A percentile compares a stretch with the other conserved stretches of the same genome.
Conservation (phyloP, 1,140 invertebrate genomes). For the Argopecten irradians region DNA sequence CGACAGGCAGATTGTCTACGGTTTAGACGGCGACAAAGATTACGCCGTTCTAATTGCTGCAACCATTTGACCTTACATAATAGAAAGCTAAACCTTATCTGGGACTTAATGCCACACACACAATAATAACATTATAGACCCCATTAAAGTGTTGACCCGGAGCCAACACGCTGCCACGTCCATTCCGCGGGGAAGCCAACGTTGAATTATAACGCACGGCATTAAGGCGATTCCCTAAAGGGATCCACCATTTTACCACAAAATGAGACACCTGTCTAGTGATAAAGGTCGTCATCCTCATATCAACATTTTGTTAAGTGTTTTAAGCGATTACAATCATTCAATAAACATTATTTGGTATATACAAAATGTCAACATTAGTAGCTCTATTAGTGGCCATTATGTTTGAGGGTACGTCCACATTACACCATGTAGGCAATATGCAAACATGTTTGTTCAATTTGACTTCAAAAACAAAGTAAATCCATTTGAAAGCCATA, state of each 20-base stretch:
- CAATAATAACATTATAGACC: background rate
- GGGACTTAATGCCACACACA: background rate
- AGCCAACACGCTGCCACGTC: background rate
- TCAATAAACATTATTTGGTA: too few relatives aligned
- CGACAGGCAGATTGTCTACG: background rate
- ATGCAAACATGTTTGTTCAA: too few relatives aligned
- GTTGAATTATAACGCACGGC: background rate
- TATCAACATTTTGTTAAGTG: background rate
- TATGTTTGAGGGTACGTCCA: too few relatives aligned
- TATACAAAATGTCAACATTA: too few relatives aligned
- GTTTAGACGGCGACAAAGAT: background rate
- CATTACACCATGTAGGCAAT: too few relatives aligned
- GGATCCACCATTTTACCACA: background rate
- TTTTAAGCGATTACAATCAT: background rate
- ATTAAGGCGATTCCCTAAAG: background rate
- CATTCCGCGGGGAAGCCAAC: background rate
- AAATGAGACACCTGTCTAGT: background rate
- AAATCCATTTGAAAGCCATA: too few relatives aligned
- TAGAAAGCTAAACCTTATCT: background rate
- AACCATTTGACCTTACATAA: background rate
- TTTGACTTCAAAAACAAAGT: too few relatives aligned
- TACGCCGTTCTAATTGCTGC: background rate
- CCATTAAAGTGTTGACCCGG: background rate
- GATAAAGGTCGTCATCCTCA: background rate
- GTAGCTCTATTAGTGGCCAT: too few relatives aligned